Conservation (phyloP, 2,113 vertebrate genomes). For the Irena cyanogastra region DNA sequence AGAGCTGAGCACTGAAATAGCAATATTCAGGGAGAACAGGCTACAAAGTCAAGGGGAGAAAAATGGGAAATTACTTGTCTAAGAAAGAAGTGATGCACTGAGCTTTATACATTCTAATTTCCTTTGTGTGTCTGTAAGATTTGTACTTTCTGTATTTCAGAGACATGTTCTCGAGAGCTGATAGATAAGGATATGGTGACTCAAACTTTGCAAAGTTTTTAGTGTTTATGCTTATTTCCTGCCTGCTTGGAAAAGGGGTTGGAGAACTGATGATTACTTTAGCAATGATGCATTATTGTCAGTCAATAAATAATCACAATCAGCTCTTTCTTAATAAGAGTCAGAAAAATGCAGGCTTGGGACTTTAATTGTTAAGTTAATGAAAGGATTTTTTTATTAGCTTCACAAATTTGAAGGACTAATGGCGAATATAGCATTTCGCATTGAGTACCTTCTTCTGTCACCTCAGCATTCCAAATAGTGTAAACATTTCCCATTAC, state of each 20-base stretch:
- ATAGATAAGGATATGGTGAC: neutral
- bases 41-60: neutral
- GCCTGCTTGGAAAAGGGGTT: neutral
- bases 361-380: neutral
- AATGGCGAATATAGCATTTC: neutral
- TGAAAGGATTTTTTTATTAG: neutral
- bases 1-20: neutral
- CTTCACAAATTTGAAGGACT: neutral
- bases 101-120: neutral
- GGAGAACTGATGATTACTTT: neutral
- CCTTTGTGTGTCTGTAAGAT: neutral
- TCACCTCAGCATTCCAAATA: neutral
- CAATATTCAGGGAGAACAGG: neutral
- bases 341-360: neutral
- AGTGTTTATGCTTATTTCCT: neutral
- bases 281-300: neutral
- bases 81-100: neutral
- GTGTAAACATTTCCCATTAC: neutral
- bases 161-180: neutral
- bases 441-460: neutral
- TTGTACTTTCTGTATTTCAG: neutral
- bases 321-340: neutral
- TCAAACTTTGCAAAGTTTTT: neutral
- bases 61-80: neutral
- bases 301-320: neutral